A percentile compares a stretch with the other conserved stretches of the same genome.
Conservation (phyloP, 2,888 invertebrate genomes). For the Allophyes oxyacanthae region DNA sequence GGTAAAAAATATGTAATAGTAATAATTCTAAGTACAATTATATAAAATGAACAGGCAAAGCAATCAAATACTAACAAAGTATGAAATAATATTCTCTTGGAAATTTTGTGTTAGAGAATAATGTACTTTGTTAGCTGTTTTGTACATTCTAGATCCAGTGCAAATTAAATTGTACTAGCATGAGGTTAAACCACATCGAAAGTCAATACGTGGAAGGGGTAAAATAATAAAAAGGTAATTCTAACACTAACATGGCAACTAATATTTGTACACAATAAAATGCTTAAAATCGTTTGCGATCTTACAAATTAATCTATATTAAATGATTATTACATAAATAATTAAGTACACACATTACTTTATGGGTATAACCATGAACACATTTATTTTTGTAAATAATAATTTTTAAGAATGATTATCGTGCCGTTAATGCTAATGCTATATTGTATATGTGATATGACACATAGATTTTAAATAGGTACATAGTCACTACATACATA, state of each 20-base stretch:
- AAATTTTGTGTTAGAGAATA: neutral
- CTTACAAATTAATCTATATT: slow-evolving; percentile 27
- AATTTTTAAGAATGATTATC: slow-evolving; percentile 31
- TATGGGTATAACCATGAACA: slow-evolving; percentile 49
- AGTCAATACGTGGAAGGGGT: slow-evolving; percentile 7
- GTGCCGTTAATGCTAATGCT: slow-evolving; percentile 37
- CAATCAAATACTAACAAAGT: too few relatives aligned
- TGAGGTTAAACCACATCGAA: slow-evolving; percentile 10
- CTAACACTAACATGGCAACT: slow-evolving; percentile 62
- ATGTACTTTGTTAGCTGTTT: slow-evolving; percentile 15
- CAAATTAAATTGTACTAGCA: slow-evolving; percentile 3
- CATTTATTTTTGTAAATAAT: slow-evolving; percentile 42
- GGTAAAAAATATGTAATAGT: slow-evolving; percentile 25
- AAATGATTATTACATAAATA: slow-evolving; percentile 41
- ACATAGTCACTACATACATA: slow-evolving; percentile 48
- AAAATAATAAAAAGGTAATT: slow-evolving; percentile 8
- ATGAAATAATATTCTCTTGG: too few relatives aligned
- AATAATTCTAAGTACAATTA: slow-evolving; percentile 1
- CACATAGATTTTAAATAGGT: slow-evolving; percentile 48
- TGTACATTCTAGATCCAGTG: slow-evolving; percentile 19
- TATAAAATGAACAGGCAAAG: slow-evolving; percentile 2
- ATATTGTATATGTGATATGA: slow-evolving; percentile 49
- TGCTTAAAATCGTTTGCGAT: slow-evolving; percentile 21
- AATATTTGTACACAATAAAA: slow-evolving; percentile 57
- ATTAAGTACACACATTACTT: slow-evolving; percentile 49